A percentile compares a stretch with the other conserved stretches of the same genome.
phyloP scores from a whole-genome alignment of 2,797 vertebrate species.

The Heterohyrax brucei region DNA sequence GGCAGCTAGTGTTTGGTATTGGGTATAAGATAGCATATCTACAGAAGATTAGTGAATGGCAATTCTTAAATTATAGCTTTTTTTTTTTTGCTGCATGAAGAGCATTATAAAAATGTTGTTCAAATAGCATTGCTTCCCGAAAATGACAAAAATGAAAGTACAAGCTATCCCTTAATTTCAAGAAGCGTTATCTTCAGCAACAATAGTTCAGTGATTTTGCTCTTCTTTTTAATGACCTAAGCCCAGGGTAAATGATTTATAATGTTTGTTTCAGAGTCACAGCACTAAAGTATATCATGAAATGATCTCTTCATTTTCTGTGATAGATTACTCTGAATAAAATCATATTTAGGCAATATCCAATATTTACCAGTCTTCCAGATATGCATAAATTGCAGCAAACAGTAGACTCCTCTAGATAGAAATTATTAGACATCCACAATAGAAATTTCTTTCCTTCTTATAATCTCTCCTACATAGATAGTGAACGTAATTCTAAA shows the following conservation, averaged over 20 bases:
- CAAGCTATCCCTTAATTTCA: slow-evolving; percentile 82
- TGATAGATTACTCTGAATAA: slow-evolving; percentile 78
- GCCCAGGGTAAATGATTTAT: slow-evolving; percentile 78
- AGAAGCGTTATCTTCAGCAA: slow-evolving; percentile 84
- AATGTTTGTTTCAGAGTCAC: slow-evolving; percentile 76
- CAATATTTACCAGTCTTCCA: slow-evolving; percentile 77
- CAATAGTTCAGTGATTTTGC: slow-evolving; percentile 84
- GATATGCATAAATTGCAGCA: slow-evolving; percentile 79
- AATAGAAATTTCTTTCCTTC: slow-evolving; percentile 37
- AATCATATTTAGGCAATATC: slow-evolving; percentile 77
- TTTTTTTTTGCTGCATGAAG: slow-evolving; percentile 54
- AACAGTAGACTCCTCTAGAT: slow-evolving; percentile 52
- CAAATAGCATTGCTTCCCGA: slow-evolving; percentile 44
- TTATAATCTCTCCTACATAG: background rate
- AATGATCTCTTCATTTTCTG: slow-evolving; percentile 83
- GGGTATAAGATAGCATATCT: slow-evolving; percentile 55
- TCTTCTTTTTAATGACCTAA: slow-evolving; percentile 85
- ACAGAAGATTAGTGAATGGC: slow-evolving; percentile 39
- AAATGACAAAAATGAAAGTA: slow-evolving; percentile 78
- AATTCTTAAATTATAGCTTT: slow-evolving; percentile 76
- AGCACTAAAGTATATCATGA: slow-evolving; percentile 76
- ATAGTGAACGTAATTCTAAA: slow-evolving; percentile 52
- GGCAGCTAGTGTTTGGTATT: background rate
- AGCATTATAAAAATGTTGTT: slow-evolving; percentile 74
- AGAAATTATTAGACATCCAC: slow-evolving; percentile 38